Evolutionary conservation across 2,888 invertebrate species (phyloP).

Genomic region (Andrena bucephala): DNA sequence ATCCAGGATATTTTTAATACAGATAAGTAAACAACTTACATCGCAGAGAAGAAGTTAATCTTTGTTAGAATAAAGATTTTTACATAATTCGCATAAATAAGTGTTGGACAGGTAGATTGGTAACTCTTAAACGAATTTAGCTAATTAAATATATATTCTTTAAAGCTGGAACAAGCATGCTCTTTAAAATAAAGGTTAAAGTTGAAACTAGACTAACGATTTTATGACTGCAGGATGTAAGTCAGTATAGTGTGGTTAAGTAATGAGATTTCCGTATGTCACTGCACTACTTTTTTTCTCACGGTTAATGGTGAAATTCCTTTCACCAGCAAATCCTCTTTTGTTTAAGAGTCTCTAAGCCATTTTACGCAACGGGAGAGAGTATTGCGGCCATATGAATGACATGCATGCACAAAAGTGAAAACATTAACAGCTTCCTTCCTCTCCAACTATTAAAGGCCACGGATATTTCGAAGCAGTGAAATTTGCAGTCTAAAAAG

Average conservation of each 20-base stretch:
- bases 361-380: conserved; percentile 47
- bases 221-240: conserved; percentile 35
- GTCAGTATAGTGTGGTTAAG: conserved; percentile 26
- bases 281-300: conserved; percentile 57
- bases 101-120: no score
- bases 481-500: conserved; percentile 21
- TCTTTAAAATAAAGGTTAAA: background rate
- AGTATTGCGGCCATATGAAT: conserved; percentile 3
- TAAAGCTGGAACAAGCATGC: background rate
- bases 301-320: conserved; percentile 55
- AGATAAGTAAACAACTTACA: no score
- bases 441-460: background rate
- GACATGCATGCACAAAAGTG: background rate
- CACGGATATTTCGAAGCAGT: background rate
- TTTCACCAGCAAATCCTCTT: conserved; percentile 56
- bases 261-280: conserved; percentile 64
- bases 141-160: no score
- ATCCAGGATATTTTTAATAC: no score
- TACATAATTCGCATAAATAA: no score
- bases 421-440: conserved; percentile 2
- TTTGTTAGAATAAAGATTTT: no score
- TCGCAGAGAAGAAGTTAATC: no score
- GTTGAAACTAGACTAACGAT: conserved; percentile 30
- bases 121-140: no score
- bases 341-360: conserved; percentile 49